Evolutionary conservation across 2,888 invertebrate genomes (phyloP).

Genomic region (Drosophila histrio): DNA sequence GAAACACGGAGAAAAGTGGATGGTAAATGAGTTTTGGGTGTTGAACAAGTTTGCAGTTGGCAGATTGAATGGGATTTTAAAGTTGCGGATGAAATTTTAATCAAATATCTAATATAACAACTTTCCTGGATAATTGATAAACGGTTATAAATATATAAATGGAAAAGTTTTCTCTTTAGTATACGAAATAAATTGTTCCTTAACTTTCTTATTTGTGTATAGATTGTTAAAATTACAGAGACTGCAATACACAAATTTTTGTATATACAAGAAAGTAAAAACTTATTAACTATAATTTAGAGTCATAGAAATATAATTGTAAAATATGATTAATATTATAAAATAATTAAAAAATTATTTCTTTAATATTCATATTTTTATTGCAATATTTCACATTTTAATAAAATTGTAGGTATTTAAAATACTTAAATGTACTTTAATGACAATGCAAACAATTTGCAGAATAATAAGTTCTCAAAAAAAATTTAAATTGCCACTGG

Average conservation of each 20-base stretch:
- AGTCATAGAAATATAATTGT: not conserved
- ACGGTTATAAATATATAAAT: not conserved
- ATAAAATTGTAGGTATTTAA: not conserved
- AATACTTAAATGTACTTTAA: not conserved
- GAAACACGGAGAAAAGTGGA: conserved; percentile 10
- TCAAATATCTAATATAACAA: not conserved
- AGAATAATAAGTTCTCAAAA: not conserved
- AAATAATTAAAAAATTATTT: not conserved
- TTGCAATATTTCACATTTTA: not conserved
- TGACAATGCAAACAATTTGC: not conserved
- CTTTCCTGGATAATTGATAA: not conserved
- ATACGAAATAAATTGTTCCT: too few species aligned
- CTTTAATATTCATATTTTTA: not conserved
- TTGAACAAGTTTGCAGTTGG: conserved; percentile 4
- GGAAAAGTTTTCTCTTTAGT: too few species aligned
- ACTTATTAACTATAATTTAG: not conserved
- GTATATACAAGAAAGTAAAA: too few species aligned
- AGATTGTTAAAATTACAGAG: too few species aligned
- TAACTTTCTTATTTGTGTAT: too few species aligned
- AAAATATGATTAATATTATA: not conserved
- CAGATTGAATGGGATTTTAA: conserved; percentile 30
- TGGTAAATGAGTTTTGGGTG: conserved; percentile 9
- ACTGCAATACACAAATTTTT: too few species aligned
- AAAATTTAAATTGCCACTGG: not conserved
- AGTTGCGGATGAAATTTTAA: conserved; percentile 3